Evolutionary conservation across 1,140 invertebrate genomes (phyloP).

Genomic region (Zelostemma sp.): DNA sequence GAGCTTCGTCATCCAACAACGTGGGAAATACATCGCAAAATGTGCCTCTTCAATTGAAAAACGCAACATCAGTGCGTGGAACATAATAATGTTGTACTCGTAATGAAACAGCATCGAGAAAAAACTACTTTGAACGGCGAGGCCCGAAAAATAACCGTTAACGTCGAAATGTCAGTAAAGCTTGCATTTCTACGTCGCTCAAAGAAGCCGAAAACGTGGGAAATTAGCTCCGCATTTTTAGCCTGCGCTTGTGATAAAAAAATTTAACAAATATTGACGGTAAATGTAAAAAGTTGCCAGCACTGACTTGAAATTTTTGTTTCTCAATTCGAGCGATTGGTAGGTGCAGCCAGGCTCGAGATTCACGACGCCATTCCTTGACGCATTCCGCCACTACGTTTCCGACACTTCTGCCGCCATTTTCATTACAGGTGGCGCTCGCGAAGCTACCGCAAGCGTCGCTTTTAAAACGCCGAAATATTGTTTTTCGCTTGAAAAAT

Average conservation of each 20-base stretch:
- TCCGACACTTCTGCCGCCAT: constrained; percentile 35
- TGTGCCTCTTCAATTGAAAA: constrained; percentile 11
- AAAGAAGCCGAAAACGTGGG: constrained; percentile 10
- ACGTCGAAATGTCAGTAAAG: constrained; percentile 16
- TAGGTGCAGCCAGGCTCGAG: constrained; percentile 30
- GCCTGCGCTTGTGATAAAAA: not conserved
- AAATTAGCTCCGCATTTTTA: too few relatives aligned
- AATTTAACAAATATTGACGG: constrained; percentile 17
- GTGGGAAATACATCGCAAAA: constrained; percentile 1
- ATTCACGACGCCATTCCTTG: constrained; percentile 33
- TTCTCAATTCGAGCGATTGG: constrained; percentile 61
- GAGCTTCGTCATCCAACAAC: not conserved
- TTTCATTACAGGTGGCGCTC: too few relatives aligned
- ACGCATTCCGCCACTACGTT: constrained; percentile 10
- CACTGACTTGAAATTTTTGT: constrained; percentile 67
- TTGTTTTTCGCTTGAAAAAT: too few relatives aligned
- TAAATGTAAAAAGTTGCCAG: constrained; percentile 64
- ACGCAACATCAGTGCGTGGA: too few relatives aligned
- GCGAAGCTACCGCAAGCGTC: too few relatives aligned
- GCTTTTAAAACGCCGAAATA: too few relatives aligned
- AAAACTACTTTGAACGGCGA: constrained; percentile 1
- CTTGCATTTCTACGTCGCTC: not conserved
- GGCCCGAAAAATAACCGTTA: constrained; percentile 34
- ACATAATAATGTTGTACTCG: constrained; percentile 13
- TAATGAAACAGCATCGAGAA: not conserved